Evolutionary conservation across 1,140 invertebrate species (phyloP), one percentile per base, ranked within the genome.

Genomic region (Drosophila ogumai): DNA sequence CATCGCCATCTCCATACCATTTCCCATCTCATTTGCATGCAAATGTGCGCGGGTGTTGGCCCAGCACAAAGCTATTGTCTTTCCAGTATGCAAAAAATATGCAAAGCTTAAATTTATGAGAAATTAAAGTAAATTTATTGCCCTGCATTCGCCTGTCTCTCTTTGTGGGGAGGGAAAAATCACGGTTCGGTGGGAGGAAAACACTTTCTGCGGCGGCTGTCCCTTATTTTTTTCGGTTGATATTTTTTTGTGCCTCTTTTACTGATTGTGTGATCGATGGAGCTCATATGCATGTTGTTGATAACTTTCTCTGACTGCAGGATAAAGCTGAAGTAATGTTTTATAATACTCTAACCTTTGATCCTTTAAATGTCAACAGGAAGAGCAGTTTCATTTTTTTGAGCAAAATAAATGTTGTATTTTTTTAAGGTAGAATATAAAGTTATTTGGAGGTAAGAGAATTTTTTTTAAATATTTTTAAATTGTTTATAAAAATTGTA

Each of bases 51-150:
- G 85, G 85, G 85, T 90, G 85, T 90, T 90, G 85, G 78, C 77
- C 77, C 81, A 78, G 85, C 68, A 71, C 55, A 63, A 81, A 81
- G 54, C 85, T 75, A 88, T 88, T 90, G 84, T 90, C 81, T 88
- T 88, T 88, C 82, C 55, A 68, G 64, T 46, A 46, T 73, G 72
- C 59, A 60, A 79, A 81, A 90, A 90, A 90, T 90, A 90, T 90
- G 85, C 85, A 90, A 90, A 90, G 85, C 76, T 60, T 34, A 90
- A 90, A 90, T 90, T 90, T 90, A 90, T 90, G 85, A 85, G 85
- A 90, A 90, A 90, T 90, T 90, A 90, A 90, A 90, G 69, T 85
- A 81, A 90, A 90, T 90, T 90, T 90, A 90, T 90, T 90, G 86
- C 85, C 59, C 78, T 75, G 85, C 85, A 77, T 77, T 90, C 75